A percentile compares a stretch with the other conserved stretches of the same genome.
Evolutionary conservation across 2,888 invertebrate genomes (phyloP).

Genomic region (Timema podura): DNA sequence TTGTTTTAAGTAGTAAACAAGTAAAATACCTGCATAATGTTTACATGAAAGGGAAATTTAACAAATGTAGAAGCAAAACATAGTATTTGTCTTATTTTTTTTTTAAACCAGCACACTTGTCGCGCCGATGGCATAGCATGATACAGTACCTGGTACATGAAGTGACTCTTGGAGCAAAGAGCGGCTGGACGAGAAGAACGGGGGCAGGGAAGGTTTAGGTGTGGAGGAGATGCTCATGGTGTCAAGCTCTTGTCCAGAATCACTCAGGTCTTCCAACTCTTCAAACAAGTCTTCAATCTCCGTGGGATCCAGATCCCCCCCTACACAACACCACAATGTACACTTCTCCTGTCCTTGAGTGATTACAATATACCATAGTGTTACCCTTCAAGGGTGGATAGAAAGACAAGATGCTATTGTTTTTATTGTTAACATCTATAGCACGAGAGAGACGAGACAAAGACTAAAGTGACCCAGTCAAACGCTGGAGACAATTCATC

Average conservation of each 20-base stretch:
- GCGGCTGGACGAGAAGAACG: conserved; percentile 90
- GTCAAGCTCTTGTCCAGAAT: conserved; percentile 92
- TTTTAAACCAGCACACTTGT: too few species aligned
- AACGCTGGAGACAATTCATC: too few species aligned
- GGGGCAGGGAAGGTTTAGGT: conserved; percentile 91
- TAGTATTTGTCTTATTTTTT: too few species aligned
- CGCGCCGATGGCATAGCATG: too few species aligned
- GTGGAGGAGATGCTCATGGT: conserved; percentile 96
- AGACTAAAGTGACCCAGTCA: neutral
- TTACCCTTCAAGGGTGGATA: neutral
- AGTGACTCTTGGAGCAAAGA: conserved; percentile 59
- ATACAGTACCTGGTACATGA: conserved; percentile 36
- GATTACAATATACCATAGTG: neutral
- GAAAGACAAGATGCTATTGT: neutral
- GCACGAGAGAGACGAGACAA: neutral
- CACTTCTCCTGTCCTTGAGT: neutral
- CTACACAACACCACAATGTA: conserved; percentile 39
- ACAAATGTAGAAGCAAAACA: too few species aligned
- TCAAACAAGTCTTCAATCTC: conserved; percentile 91
- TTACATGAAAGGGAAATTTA: too few species aligned
- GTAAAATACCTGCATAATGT: too few species aligned
- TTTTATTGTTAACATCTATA: neutral
- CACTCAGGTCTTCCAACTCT: conserved; percentile 93
- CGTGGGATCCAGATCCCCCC: conserved; percentile 66
- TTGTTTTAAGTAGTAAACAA: too few species aligned